Evolutionary conservation across 2,888 invertebrate genomes (phyloP), one percentile per base, ranked within the genome.

Genomic region (Trilocha varians): DNA sequence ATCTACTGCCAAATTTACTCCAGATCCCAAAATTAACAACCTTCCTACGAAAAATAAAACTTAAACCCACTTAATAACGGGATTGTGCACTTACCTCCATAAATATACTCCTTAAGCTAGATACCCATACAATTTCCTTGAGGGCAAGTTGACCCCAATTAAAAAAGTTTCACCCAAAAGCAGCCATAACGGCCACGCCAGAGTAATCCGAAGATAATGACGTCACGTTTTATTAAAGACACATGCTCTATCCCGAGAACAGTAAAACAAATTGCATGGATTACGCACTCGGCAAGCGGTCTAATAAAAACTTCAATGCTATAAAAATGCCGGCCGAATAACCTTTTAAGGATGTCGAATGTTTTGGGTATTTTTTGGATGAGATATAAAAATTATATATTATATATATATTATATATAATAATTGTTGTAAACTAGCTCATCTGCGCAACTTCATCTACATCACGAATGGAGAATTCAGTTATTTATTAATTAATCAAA

Each of bases 261-360:
- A 69, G 72, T 73, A 74, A 71, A 77, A 77, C 64, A 72, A 76
- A 78, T 78, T 76, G 74, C 74, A 57, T 47, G 74, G 77, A 76
- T 78, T 77, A 78, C 72, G 56, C 53, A 61, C 62, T 61, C 56
- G 47, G 48, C 57, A 58, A 49, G 53, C 52, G 50, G 51, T 45
- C 63, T 60, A 62, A 65, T 71, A 69, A 76, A 71, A 71, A 70
- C 62, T 64, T 62, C 59, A 66, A 66, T 59, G 62, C 52, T 59
- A 65, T 59, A 56, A 62, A 54, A 52, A 48, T 54, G 55, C 49
- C 55, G 53, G 55, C 53, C 57, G 59, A 60, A 64, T 62, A 11
- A 25, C 8, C 25, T 5, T 11, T n/a, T n/a, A n/a, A n/a, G 25
- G 25, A 25, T 25, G 25, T n/a, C n/a, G n/a, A n/a, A n/a, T n/a